These are phyloP conservation scores for Cyprinodon variegatus DNA, from an alignment of 2,113 vertebrate genomes.

Conservation along the genomic window DNA sequence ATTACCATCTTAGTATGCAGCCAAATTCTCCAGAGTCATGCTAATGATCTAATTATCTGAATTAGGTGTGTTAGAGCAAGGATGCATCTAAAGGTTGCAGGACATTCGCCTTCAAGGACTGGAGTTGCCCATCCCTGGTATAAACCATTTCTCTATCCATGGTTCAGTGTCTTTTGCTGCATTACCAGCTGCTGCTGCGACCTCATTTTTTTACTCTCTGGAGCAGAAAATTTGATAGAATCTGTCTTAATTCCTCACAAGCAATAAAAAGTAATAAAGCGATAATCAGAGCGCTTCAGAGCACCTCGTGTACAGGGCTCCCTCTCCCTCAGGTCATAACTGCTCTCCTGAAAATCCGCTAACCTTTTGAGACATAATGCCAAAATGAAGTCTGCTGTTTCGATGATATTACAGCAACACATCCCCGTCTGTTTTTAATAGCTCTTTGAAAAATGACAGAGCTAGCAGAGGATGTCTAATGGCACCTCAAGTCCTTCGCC, in stretches of 20 bases:
- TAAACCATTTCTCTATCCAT: background rate
- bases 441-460: constrained; percentile 3
- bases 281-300: constrained; percentile 4
- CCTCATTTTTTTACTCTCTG: constrained; percentile 3
- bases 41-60: too few relatives aligned
- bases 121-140: too few relatives aligned
- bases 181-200: constrained; percentile 1
- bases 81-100: too few relatives aligned
- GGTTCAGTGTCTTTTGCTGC: background rate
- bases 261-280: constrained; percentile 14
- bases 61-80: too few relatives aligned
- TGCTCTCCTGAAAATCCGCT: constrained; percentile 1
- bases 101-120: too few relatives aligned
- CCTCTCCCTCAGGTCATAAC: constrained; percentile 9
- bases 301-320: constrained; percentile 1
- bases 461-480: constrained; percentile 9
- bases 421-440: background rate
- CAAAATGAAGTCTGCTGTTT: constrained; percentile 4
- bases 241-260: constrained; percentile 8
- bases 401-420: background rate
- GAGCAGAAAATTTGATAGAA: constrained; percentile 1
- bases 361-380: constrained; percentile 6
- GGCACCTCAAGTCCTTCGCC: background rate
- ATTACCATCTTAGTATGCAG: too few relatives aligned
- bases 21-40: too few relatives aligned